These are phyloP conservation scores for Cantharis rustica DNA, from an alignment of 2,888 invertebrate species.

Conservation along the genomic window DNA sequence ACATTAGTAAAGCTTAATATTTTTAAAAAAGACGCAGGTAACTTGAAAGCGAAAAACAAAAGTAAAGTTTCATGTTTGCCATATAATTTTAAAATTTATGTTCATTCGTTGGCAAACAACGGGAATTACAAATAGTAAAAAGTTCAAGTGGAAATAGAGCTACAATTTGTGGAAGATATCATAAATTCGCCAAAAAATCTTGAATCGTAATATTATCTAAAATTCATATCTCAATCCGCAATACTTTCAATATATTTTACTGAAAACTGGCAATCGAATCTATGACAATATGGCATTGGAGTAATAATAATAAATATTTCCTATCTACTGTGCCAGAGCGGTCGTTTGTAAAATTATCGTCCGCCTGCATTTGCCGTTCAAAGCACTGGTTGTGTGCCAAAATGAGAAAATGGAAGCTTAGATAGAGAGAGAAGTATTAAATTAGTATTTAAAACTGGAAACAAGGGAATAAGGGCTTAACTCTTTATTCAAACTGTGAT, in stretches of 20 bases:
- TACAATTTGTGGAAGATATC: conserved; percentile 24
- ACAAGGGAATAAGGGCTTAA: conserved; percentile 32
- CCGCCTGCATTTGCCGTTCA: conserved; percentile 37
- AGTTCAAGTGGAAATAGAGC: conserved; percentile 26
- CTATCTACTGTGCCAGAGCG: conserved; percentile 45
- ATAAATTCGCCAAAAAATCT: conserved; percentile 29
- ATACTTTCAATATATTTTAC: conserved; percentile 31
- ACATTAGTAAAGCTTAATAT: background rate
- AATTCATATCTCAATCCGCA: conserved; percentile 29
- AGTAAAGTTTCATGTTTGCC: background rate
- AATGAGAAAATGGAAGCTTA: conserved; percentile 31
- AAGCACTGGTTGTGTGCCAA: conserved; percentile 17
- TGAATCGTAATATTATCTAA: conserved; percentile 28
- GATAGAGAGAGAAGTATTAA: conserved; percentile 34
- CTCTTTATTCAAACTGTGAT: conserved; percentile 33
- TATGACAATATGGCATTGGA: conserved; percentile 46
- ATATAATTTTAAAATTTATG: background rate
- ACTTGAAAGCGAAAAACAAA: background rate
- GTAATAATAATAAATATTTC: conserved; percentile 51
- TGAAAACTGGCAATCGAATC: conserved; percentile 44
- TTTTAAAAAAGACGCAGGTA: background rate
- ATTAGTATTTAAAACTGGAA: conserved; percentile 43
- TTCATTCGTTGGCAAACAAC: conserved; percentile 19
- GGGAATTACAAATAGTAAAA: conserved; percentile 19
- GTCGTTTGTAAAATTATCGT: conserved; percentile 48